phyloP scores from a whole-genome alignment of 2,888 invertebrate species.

The Belgica antarctica region DNA sequence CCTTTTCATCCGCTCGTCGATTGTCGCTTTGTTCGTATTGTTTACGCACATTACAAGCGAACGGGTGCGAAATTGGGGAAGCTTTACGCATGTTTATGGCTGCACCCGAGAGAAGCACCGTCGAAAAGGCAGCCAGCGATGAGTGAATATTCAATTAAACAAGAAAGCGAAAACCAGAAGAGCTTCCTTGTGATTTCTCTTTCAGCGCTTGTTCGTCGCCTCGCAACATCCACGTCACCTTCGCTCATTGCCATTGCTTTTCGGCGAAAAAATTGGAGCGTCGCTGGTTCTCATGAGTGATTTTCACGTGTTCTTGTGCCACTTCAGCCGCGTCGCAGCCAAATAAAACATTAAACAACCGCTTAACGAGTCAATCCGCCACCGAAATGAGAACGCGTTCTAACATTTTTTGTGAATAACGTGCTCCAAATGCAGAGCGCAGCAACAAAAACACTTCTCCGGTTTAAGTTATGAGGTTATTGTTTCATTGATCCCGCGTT shows the following conservation, averaged over 20 bases:
- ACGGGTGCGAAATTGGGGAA: background rate
- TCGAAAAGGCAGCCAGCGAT: background rate
- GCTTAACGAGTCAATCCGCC: too few relatives aligned
- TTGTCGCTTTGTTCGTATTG: background rate
- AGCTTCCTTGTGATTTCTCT: background rate
- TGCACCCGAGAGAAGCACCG: background rate
- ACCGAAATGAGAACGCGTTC: background rate
- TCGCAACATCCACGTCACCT: slow-evolving; percentile 16
- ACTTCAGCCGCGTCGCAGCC: background rate
- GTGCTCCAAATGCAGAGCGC: slow-evolving; percentile 1
- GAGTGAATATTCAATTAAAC: background rate
- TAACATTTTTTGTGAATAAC: background rate
- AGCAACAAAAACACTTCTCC: too few relatives aligned
- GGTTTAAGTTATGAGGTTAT: slow-evolving; percentile 26
- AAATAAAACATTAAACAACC: background rate
- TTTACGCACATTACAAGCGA: slow-evolving; percentile 7
- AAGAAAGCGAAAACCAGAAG: slow-evolving; percentile 25
- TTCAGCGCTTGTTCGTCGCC: background rate
- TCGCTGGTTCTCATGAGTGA: background rate
- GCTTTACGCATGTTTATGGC: background rate
- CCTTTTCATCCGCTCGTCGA: slow-evolving; percentile 9
- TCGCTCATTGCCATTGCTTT: background rate
- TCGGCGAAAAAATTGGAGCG: background rate
- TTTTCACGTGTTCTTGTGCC: slow-evolving; percentile 9
- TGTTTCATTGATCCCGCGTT: slow-evolving; percentile 32